These are phyloP conservation scores for Yponomeuta malinellus DNA, from an alignment of 2,888 invertebrate species.

Conservation along the genomic window DNA sequence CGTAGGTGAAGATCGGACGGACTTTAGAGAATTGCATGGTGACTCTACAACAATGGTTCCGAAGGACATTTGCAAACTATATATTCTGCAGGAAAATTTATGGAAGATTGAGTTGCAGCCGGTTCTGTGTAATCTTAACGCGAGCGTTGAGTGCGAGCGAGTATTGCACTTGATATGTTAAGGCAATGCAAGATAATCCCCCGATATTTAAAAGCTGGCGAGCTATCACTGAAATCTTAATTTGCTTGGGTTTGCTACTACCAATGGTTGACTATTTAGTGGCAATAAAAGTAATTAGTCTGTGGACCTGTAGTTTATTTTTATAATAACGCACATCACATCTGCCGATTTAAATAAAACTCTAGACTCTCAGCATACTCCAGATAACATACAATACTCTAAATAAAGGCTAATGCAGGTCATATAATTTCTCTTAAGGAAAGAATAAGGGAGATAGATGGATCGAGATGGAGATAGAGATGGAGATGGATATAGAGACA, in stretches of 20 bases:
- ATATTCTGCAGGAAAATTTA: conserved; percentile 31
- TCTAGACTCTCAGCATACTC: too few relatives aligned
- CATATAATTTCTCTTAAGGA: too few relatives aligned
- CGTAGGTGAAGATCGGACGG: too few relatives aligned
- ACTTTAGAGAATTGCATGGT: background rate
- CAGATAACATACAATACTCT: too few relatives aligned
- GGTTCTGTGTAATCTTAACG: conserved; percentile 34
- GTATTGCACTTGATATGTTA: background rate
- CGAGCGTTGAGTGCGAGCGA: conserved; percentile 18
- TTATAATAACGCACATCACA: too few relatives aligned
- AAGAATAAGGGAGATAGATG: too few relatives aligned
- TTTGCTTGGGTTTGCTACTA: background rate
- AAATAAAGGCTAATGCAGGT: too few relatives aligned
- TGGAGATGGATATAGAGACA: too few relatives aligned
- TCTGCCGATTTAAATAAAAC: too few relatives aligned
- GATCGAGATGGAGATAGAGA: too few relatives aligned
- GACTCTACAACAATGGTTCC: background rate
- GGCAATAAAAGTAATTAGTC: too few relatives aligned
- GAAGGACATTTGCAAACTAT: conserved; percentile 20
- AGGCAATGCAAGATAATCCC: background rate
- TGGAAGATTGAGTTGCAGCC: conserved; percentile 30
- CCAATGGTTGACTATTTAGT: background rate
- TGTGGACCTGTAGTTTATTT: too few relatives aligned
- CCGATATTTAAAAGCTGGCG: background rate
- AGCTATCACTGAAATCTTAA: background rate